Evolutionary conservation across 2,797 vertebrate genomes (phyloP).

Genomic region (Perdix hodgsoniae): DNA sequence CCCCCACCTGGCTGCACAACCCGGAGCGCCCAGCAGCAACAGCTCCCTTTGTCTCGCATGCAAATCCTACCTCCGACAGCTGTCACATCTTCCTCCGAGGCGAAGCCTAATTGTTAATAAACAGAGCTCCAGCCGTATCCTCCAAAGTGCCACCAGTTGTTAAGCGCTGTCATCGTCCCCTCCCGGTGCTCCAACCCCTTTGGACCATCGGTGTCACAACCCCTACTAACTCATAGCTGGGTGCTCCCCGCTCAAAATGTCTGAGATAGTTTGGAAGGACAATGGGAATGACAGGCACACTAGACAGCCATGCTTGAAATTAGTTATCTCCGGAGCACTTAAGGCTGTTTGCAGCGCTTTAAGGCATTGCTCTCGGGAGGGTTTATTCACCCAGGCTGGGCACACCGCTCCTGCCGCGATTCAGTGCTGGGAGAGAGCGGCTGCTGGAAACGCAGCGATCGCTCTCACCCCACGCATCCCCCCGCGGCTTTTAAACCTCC

Average conservation of each 20-base stretch:
- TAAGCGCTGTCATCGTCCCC: constrained; percentile 74
- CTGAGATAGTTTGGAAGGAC: constrained; percentile 85
- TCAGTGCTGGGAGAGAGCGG: constrained; percentile 75
- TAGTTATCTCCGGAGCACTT: constrained; percentile 77
- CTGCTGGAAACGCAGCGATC: constrained; percentile 73
- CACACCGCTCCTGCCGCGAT: constrained; percentile 72
- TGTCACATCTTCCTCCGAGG: constrained; percentile 83
- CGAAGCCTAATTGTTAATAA: constrained; percentile 73
- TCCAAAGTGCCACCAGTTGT: constrained; percentile 75
- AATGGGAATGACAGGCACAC: constrained; percentile 82
- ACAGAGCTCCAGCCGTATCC: constrained; percentile 78
- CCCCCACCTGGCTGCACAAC: constrained; percentile 56
- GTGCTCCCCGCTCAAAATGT: constrained; percentile 81
- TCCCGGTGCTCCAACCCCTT: constrained; percentile 74
- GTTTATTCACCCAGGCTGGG: constrained; percentile 73
- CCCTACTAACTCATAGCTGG: constrained; percentile 80
- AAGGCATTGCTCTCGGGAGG: constrained; percentile 59
- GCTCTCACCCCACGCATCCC: constrained; percentile 62
- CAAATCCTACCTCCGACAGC: constrained; percentile 85
- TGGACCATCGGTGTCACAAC: constrained; percentile 78
- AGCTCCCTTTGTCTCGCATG: constrained; percentile 80
- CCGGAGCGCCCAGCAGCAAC: constrained; percentile 66
- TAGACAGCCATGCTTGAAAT: constrained; percentile 84
- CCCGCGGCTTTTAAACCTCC: constrained; percentile 70
- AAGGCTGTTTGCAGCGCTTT: constrained; percentile 73